These are phyloP conservation scores for Pangasianodon hypophthalmus DNA, from an alignment of 2,113 vertebrate species.

Conservation along the genomic window DNA sequence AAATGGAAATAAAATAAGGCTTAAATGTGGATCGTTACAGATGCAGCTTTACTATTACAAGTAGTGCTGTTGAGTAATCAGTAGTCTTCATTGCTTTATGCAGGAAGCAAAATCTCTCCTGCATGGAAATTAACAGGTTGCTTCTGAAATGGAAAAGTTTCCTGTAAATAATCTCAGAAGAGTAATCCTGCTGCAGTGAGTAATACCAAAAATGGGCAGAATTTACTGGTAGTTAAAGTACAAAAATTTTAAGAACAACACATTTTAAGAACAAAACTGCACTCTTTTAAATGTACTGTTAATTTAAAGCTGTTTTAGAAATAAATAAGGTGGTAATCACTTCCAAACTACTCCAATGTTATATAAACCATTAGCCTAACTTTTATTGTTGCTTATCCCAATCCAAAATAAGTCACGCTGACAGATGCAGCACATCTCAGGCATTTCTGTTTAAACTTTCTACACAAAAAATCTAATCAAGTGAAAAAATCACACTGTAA, in stretches of 20 bases:
- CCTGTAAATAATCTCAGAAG: background rate
- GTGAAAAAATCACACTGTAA: too few relatives aligned
- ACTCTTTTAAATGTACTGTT: background rate
- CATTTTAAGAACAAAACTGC: background rate
- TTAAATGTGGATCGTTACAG: background rate
- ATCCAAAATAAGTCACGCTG: background rate
- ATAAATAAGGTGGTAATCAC: background rate
- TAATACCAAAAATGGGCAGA: too few relatives aligned
- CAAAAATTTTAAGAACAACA: too few relatives aligned
- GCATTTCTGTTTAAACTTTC: too few relatives aligned
- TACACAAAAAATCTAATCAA: too few relatives aligned
- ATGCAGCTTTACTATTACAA: background rate
- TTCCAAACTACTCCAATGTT: background rate
- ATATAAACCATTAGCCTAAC: background rate
- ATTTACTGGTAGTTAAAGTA: too few relatives aligned
- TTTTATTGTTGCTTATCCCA: background rate
- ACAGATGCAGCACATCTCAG: background rate
- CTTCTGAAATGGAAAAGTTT: background rate
- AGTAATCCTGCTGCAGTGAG: too few relatives aligned
- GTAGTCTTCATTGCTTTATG: background rate
- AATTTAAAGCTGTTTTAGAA: background rate
- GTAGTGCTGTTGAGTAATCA: background rate
- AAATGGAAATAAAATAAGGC: background rate
- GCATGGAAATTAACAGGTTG: background rate
- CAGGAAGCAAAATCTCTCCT: background rate